Evolutionary conservation across 2,888 invertebrate genomes (phyloP).

Genomic region (Resseliella maxima): DNA sequence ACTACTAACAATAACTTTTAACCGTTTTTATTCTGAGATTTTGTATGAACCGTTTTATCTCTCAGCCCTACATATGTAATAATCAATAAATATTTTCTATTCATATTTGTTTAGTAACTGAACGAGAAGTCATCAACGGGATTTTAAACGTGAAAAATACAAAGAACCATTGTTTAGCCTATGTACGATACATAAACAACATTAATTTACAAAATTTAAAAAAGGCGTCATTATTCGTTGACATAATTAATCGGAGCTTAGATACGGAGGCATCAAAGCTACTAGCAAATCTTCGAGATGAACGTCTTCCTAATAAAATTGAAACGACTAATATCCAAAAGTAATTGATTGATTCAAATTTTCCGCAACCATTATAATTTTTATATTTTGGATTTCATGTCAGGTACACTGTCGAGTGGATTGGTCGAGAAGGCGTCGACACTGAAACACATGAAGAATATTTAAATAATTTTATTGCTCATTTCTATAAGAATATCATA

Average conservation of each 20-base stretch:
- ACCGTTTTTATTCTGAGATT: no score
- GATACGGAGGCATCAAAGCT: slow-evolving; percentile 94
- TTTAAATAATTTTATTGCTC: slow-evolving; percentile 91
- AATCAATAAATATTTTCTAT: no score
- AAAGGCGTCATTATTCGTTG: slow-evolving; percentile 94
- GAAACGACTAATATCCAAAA: slow-evolving; percentile 89
- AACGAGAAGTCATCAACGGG: slow-evolving; percentile 97
- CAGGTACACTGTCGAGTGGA: slow-evolving; percentile 97
- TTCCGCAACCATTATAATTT: no score
- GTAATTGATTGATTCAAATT: slow-evolving; percentile 68
- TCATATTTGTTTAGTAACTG: slow-evolving; percentile 86
- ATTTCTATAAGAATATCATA: slow-evolving; percentile 92
- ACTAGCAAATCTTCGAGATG: slow-evolving; percentile 88
- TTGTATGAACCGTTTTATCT: no score
- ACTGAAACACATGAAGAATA: slow-evolving; percentile 94
- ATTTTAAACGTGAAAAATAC: slow-evolving; percentile 92
- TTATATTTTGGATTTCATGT: not conserved
- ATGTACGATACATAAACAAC: slow-evolving; percentile 95
- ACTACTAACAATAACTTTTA: no score
- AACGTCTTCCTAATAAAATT: slow-evolving; percentile 87
- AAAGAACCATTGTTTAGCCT: slow-evolving; percentile 94
- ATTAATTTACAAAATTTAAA: slow-evolving; percentile 95
- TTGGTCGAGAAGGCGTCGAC: slow-evolving; percentile 93
- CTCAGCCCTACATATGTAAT: no score
- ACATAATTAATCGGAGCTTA: slow-evolving; percentile 90